Evolutionary conservation across 2,797 vertebrate genomes (phyloP).

Genomic region (Vipera latastei): DNA sequence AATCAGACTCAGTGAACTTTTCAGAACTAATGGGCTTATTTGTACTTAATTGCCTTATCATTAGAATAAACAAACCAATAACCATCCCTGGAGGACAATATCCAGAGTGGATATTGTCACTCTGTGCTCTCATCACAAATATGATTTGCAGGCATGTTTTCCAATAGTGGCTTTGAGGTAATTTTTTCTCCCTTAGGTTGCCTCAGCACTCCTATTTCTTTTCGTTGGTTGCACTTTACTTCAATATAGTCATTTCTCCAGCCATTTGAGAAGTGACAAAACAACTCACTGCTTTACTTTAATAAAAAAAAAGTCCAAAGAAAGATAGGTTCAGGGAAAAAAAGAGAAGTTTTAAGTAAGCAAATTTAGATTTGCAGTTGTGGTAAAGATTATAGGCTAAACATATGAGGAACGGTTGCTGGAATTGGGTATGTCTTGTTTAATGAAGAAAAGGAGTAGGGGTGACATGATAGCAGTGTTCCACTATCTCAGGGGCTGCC

Average conservation of each 20-base stretch:
- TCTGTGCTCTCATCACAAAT: background rate
- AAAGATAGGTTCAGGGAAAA: background rate
- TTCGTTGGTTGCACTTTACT: background rate
- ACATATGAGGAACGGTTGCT: too few species aligned
- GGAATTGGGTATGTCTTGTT: too few species aligned
- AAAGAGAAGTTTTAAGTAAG: background rate
- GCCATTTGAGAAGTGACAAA: background rate
- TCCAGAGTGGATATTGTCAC: background rate
- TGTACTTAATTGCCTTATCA: background rate
- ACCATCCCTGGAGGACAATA: background rate
- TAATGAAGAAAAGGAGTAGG: too few species aligned
- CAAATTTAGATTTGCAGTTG: background rate
- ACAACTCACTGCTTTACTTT: background rate
- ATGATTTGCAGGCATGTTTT: background rate
- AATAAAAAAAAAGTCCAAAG: background rate
- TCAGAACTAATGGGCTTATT: background rate
- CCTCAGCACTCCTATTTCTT: background rate
- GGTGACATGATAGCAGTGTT: too few species aligned
- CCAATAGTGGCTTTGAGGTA: background rate
- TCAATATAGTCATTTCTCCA: background rate
- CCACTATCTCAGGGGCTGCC: too few species aligned
- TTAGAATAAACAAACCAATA: background rate
- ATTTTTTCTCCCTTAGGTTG: background rate
- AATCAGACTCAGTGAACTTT: background rate
- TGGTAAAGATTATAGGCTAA: background rate